Evolutionary conservation across 2,113 vertebrate genomes (phyloP), one percentile per base, ranked within the genome.

Genomic region (Sturnus vulgaris): DNA sequence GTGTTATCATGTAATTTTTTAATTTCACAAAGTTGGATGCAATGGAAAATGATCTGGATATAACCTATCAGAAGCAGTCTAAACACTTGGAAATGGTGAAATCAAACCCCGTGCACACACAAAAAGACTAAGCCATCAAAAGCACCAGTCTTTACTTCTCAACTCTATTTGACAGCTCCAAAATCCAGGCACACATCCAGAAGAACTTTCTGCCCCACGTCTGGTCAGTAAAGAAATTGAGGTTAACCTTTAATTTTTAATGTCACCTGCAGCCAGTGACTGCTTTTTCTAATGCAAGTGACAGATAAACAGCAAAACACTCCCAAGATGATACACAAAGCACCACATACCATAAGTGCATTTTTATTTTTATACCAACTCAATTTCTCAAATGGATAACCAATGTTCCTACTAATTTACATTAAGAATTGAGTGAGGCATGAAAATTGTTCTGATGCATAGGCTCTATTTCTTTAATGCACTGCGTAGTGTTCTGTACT

Each of bases 341-440:
- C 97, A 98, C 97, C 95, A 93, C 94, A 98, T 92, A 97, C 96
- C 97, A 96, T 98, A 98, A 98, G 97, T 97, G 98, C 98, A 96
- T 97, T 97, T 98, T 98, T 98, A 98, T 99, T 98, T 98, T 98
- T 98, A 97, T 98, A 98, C 97, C 97, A 97, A 98, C 98, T 98
- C 98, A 94, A 96, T 98, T 98, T 98, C 98, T 98, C 98, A 98
- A 98, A 98, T 98, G 98, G 98, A 98, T 98, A 98, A 98, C 96
- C 98, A 97, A 98, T 98, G 98, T 98, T 98, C 97, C 97, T 97
- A 98, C 96, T 98, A 98, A 98, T 99, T 98, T 98, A 98, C 97
- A 98, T 98, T 97, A 98, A 96, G 96, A 96, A 97, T 98, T 97
- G 97, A 99, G 97, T 97, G 98, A 98, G 97, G 98, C 98, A 97